Evolutionary conservation across 2,797 vertebrate species (phyloP), one percentile per base, ranked within the genome.

Genomic region (Syndactyla subalaris): DNA sequence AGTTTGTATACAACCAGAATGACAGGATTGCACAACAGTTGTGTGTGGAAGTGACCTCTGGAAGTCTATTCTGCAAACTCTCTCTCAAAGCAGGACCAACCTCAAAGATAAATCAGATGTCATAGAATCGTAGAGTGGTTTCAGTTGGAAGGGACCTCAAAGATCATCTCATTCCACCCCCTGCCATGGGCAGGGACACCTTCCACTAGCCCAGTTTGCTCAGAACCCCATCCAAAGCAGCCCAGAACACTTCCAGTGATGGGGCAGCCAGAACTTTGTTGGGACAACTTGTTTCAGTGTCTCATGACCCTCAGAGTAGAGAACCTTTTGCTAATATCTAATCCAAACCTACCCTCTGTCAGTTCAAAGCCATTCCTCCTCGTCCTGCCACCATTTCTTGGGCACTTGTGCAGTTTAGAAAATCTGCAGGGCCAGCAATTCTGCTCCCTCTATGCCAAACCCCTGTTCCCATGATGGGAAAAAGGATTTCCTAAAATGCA

Each of bases 141-240:
- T 39, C 8, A 15, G 24, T 27, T 6, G 18, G 18, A 77, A 46
- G 14, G 7, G 6, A 45, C 7, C 16, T 43, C n/a, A 58, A 19
- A 65, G 45, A 41, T 20, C 14, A 52, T 17, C 0, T 16, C 2
- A 0, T 51, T 77, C 39, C 52, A 72, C 3, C 1, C 5, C 15
- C 4, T 66, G 14, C 45, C 17, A 21, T 34, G 21, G 21, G 7
- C 24, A 71, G 8, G 18, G 45, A 46, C 39, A 52, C 1, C 5
- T 59, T 4, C 10, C 39, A 65, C 26, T 24, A 0, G 0, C 8
- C 30, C 59, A 36, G 10, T 7, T 4, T 59, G 3, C 46, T 41
- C 45, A 26, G 58, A 78, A 4, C 6, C 45, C 19, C 1, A 1
- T 14, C 15, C 46, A 59, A 1, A 3, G 1, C 17, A 7, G 4